Percentiles rank a stretch among this genome's conserved stretches.
phyloP scores from a whole-genome alignment of 2,113 vertebrate genomes.

The Raja brachyura region DNA sequence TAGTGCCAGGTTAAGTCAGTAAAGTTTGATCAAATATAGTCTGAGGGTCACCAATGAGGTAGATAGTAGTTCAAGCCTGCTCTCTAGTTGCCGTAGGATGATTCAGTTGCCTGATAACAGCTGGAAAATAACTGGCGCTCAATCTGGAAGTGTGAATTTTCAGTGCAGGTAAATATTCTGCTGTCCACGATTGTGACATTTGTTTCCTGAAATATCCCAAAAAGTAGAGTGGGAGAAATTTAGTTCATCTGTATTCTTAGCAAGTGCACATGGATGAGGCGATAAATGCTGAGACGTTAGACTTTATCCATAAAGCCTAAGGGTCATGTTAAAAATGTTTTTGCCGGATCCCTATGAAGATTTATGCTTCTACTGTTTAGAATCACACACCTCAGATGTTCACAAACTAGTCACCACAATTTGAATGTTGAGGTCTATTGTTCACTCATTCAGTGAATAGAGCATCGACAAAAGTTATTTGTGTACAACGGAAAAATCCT shows the following conservation, averaged over 20 bases:
- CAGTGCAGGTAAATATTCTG: neutral
- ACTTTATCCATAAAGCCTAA: neutral
- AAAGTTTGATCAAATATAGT: too few species aligned
- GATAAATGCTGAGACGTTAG: neutral
- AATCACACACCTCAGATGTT: neutral
- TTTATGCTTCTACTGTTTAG: neutral
- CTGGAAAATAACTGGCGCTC: too few species aligned
- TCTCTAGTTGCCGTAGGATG: too few species aligned
- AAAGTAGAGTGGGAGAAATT: neutral
- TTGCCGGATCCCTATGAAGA: neutral
- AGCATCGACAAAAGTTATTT: neutral
- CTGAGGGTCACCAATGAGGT: too few species aligned
- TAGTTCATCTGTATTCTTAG: neutral
- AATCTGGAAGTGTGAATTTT: too few species aligned
- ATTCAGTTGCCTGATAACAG: too few species aligned
- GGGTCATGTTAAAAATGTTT: neutral
- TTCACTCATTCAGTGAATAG: neutral
- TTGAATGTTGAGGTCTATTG: neutral
- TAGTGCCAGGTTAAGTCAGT: too few species aligned
- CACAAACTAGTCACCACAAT: neutral
- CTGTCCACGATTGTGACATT: neutral
- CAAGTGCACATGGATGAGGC: neutral
- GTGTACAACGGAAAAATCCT: neutral
- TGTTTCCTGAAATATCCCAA: neutral
- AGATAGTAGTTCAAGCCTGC: too few species aligned